phyloP scores from a whole-genome alignment of 2,113 vertebrate species.

The Ictidomys tridecemlineatus region DNA sequence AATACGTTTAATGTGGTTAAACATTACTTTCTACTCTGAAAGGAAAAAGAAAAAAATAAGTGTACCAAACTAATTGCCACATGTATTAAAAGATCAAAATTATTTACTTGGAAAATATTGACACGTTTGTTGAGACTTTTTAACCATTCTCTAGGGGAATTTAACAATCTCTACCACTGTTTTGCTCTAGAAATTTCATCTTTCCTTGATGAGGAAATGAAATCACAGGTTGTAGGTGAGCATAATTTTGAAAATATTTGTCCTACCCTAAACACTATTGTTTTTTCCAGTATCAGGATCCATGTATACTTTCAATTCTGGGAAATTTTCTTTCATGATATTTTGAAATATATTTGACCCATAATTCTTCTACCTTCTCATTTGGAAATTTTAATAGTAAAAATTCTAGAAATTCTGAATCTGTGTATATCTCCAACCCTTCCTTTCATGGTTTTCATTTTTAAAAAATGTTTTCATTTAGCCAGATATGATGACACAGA shows the following conservation, averaged over 20 bases:
- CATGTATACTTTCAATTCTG: not conserved
- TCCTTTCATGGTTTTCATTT: not conserved
- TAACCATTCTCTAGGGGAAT: not conserved
- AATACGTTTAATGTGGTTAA: conserved; percentile 31
- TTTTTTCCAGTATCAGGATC: not conserved
- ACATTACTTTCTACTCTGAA: conserved; percentile 42
- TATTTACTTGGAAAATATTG: conserved; percentile 26
- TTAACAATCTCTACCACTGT: not conserved
- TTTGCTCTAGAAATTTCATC: not conserved
- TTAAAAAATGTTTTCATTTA: no score
- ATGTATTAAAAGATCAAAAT: not conserved
- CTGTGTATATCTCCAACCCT: not conserved
- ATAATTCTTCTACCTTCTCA: not conserved
- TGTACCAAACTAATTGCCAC: not conserved
- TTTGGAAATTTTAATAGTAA: conserved; percentile 38
- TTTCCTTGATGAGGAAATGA: not conserved
- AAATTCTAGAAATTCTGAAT: not conserved
- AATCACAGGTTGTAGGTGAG: not conserved
- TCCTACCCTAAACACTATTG: not conserved
- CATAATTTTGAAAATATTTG: conserved; percentile 9
- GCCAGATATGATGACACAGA: no score
- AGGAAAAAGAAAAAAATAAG: conserved; percentile 5
- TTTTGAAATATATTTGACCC: not conserved
- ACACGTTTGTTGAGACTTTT: not conserved
- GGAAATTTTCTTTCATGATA: not conserved